phyloP scores from a whole-genome alignment of 2,888 invertebrate species.

The Molorchus minor region DNA sequence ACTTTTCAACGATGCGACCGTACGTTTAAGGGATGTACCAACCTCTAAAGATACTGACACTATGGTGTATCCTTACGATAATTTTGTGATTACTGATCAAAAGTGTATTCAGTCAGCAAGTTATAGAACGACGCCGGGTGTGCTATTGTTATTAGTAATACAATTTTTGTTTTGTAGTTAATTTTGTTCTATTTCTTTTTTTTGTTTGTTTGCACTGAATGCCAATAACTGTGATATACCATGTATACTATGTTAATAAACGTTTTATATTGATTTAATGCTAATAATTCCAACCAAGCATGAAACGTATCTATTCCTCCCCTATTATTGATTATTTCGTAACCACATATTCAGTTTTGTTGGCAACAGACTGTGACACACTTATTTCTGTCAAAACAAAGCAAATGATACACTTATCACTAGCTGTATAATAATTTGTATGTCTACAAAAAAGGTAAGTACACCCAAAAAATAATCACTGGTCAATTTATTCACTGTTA shows the following conservation, averaged over 20 bases:
- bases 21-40: conserved; percentile 54
- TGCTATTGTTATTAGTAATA: conserved; percentile 11
- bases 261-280: conserved; percentile 19
- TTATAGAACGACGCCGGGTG: not conserved
- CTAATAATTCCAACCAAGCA: conserved; percentile 25
- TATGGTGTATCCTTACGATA: conserved; percentile 51
- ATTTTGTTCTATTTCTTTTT: not conserved
- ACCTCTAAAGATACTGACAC: conserved; percentile 51
- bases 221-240: conserved; percentile 23
- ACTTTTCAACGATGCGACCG: conserved; percentile 72
- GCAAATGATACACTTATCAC: conserved; percentile 21
- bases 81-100: conserved; percentile 36
- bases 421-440: conserved; percentile 34
- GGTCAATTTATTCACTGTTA: not conserved
- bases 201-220: conserved; percentile 20
- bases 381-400: conserved; percentile 41
- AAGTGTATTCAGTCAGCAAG: conserved; percentile 37
- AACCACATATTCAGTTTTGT: conserved; percentile 41
- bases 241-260: conserved; percentile 12
- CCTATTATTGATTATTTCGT: conserved; percentile 51
- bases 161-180: conserved; percentile 19
- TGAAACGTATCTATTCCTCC: conserved; percentile 31
- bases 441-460: conserved; percentile 50
- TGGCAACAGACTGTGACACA: conserved; percentile 49
- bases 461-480: not conserved